These are phyloP conservation scores for Meloe dianella DNA, from an alignment of 2,888 invertebrate species.

Conservation along the genomic window DNA sequence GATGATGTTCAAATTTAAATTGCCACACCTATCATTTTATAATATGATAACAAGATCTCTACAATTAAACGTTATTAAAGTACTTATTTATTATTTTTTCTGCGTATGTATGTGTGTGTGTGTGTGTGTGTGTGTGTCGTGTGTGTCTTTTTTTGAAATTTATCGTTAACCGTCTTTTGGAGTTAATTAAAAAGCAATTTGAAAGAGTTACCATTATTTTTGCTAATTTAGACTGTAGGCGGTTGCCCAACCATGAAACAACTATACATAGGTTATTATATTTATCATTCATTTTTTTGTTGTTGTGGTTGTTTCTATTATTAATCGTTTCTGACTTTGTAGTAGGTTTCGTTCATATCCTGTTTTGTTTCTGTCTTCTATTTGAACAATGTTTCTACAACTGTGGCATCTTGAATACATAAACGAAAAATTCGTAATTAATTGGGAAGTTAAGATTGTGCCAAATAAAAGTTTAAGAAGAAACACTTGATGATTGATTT, in stretches of 20 bases:
- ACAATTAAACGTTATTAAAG: conserved; percentile 20
- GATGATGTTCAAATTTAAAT: neutral
- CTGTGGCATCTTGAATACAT: no score
- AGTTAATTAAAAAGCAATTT: conserved; percentile 30
- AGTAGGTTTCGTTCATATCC: neutral
- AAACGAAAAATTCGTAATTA: no score
- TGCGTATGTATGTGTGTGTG: no score
- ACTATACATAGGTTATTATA: neutral
- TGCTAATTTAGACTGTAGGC: conserved; percentile 12
- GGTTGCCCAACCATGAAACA: conserved; percentile 8
- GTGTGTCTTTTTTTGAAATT: conserved; percentile 6
- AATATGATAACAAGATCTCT: conserved; percentile 25
- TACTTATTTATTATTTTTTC: neutral
- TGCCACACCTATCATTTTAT: neutral
- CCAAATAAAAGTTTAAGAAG: no score
- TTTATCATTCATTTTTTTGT: neutral
- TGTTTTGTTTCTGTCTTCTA: neutral
- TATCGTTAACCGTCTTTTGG: conserved; percentile 4
- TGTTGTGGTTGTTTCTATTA: neutral
- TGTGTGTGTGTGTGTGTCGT: neutral
- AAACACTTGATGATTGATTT: no score
- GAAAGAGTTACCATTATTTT: conserved; percentile 18
- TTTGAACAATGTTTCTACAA: no score
- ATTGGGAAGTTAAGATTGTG: no score
- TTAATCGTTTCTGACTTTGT: neutral